These are phyloP conservation scores for Lagopus leucura DNA, from an alignment of 2,113 vertebrate species.

Conservation along the genomic window DNA sequence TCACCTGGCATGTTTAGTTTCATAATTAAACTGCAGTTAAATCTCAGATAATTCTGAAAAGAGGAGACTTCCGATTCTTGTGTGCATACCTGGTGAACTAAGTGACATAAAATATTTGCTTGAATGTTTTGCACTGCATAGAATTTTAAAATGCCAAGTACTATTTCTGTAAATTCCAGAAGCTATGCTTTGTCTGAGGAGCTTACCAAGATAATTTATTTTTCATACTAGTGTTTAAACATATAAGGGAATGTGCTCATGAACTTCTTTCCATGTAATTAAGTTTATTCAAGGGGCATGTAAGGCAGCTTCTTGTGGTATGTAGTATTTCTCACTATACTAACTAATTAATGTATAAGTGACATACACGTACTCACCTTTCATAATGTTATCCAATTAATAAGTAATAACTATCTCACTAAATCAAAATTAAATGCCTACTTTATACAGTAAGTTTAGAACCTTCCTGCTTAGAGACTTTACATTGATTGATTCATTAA, in stretches of 20 bases:
- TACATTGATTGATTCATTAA: slow-evolving; percentile 60
- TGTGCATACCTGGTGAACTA: background rate
- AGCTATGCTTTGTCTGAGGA: background rate
- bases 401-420: slow-evolving; percentile 59
- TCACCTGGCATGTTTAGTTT: background rate
- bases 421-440: slow-evolving; percentile 75
- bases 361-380: slow-evolving; percentile 32
- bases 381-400: slow-evolving; percentile 66
- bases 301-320: slow-evolving; percentile 25
- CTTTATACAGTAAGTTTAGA: slow-evolving; percentile 45
- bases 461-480: slow-evolving; percentile 54
- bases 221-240: background rate
- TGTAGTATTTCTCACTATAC: slow-evolving; percentile 50
- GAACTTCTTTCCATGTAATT: slow-evolving; percentile 24
- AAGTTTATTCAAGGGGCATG: slow-evolving; percentile 36
- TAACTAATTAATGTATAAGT: slow-evolving; percentile 68
- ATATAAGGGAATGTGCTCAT: background rate
- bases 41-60: background rate
- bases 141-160: background rate
- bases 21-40: background rate
- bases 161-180: background rate
- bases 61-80: background rate
- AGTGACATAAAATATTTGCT: background rate
- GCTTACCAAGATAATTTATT: background rate
- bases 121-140: background rate